Conservation (phyloP, 2,113 vertebrate genomes). For the Mastomys natalensis region DNA sequence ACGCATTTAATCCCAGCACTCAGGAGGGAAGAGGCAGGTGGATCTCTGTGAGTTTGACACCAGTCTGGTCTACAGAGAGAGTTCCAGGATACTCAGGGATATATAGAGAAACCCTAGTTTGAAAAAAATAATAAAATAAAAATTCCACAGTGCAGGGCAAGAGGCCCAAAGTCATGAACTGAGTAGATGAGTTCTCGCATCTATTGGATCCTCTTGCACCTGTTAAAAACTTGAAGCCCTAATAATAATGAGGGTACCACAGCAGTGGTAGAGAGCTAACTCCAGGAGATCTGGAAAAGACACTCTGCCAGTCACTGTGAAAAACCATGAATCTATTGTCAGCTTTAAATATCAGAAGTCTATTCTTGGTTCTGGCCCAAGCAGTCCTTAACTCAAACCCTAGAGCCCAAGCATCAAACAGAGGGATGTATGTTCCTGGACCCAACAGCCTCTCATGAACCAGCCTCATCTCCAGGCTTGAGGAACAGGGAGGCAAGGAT, state of each 20-base stretch:
- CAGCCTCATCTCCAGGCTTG: not conserved
- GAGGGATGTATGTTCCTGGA: not conserved
- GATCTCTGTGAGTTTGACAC: no score
- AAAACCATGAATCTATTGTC: not conserved
- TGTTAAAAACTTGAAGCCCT: no score
- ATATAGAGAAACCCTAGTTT: no score
- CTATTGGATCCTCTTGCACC: not conserved
- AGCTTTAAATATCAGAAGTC: not conserved
- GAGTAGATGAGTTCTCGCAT: no score
- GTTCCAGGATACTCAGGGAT: no score
- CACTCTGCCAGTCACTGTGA: not conserved
- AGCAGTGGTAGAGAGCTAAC: no score
- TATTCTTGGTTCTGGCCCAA: not conserved
- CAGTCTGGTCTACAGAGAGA: no score
- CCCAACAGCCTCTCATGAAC: not conserved
- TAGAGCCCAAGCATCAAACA: not conserved
- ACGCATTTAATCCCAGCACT: no score
- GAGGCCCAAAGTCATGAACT: not conserved
- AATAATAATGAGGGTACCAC: accelerated
- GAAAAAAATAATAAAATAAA: no score
- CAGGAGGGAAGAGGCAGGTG: no score
- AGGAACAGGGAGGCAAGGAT: not conserved
- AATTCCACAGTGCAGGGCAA: not conserved
- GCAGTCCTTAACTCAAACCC: no score
- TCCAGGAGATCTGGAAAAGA: not conserved